Evolutionary conservation across 2,113 vertebrate genomes (phyloP).

Genomic region (Sylvilagus bachmani): DNA sequence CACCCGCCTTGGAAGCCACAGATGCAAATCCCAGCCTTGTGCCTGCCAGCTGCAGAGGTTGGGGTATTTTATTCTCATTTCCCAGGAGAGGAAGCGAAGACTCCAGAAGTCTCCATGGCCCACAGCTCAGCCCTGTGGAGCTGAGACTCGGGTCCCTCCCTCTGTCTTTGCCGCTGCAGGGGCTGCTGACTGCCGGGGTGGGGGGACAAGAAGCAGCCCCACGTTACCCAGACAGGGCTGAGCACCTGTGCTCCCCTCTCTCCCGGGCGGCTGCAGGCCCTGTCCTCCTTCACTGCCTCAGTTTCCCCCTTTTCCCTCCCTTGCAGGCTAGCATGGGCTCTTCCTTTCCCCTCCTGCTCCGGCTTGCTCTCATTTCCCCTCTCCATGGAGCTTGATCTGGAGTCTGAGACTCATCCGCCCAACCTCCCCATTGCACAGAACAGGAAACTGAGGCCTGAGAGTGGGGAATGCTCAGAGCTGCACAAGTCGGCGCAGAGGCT

Average conservation of each 20-base stretch:
- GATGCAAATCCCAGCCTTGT: background rate
- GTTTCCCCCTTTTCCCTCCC: background rate
- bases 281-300: background rate
- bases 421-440: background rate
- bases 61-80: background rate
- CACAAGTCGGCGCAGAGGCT: background rate
- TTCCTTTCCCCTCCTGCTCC: background rate
- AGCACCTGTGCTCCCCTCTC: background rate
- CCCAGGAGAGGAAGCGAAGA: background rate
- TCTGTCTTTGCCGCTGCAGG: background rate
- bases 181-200: background rate
- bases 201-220: constrained; percentile 19
- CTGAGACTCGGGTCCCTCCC: background rate
- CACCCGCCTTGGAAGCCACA: background rate
- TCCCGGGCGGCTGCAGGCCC: background rate
- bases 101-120: background rate
- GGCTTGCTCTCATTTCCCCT: background rate
- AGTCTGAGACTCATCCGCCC: background rate
- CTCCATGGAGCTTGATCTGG: background rate
- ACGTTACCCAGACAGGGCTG: background rate
- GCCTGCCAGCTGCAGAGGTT: background rate
- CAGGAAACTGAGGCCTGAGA: constrained; percentile 40
- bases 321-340: background rate
- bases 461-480: background rate
- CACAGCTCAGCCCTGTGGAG: background rate